phyloP scores from a whole-genome alignment of 2,797 vertebrate genomes.

The Crocodylus rhombifer region DNA sequence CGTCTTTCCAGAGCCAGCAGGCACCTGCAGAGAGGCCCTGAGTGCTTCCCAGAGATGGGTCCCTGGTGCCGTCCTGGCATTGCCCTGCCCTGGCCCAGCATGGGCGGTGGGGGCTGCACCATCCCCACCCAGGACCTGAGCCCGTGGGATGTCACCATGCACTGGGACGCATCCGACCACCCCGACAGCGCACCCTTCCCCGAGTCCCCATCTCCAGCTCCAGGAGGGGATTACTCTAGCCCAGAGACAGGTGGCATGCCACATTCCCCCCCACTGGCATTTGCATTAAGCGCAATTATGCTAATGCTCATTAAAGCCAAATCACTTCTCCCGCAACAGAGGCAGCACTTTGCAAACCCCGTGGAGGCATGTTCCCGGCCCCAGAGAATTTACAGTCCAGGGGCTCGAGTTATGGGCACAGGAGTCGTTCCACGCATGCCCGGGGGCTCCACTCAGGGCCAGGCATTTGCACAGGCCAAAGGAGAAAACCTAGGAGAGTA shows the following conservation, averaged over 20 bases:
- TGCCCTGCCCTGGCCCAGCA: too few species aligned
- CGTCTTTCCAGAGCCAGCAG: too few species aligned
- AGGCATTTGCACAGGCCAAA: not conserved
- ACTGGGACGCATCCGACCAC: too few species aligned
- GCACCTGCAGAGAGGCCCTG: too few species aligned
- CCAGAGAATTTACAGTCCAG: not conserved
- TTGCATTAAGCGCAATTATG: not conserved
- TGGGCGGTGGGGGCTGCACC: too few species aligned
- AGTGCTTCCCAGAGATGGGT: too few species aligned
- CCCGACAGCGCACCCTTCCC: not conserved
- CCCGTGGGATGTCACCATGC: too few species aligned
- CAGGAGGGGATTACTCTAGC: not conserved
- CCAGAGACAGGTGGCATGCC: not conserved
- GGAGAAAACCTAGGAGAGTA: not conserved
- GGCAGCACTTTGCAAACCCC: not conserved
- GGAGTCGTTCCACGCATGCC: not conserved
- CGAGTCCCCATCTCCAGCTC: not conserved
- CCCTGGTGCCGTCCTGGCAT: too few species aligned
- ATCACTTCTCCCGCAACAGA: not conserved
- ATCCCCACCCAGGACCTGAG: too few species aligned
- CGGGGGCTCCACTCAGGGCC: not conserved
- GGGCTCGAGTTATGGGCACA: not conserved
- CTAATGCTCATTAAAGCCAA: not conserved
- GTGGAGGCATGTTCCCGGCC: not conserved
- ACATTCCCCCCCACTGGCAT: not conserved